A percentile compares a stretch with the other conserved stretches of the same genome.
Conservation (phyloP, 2,113 vertebrate genomes). For the Ammodytes marinus region DNA sequence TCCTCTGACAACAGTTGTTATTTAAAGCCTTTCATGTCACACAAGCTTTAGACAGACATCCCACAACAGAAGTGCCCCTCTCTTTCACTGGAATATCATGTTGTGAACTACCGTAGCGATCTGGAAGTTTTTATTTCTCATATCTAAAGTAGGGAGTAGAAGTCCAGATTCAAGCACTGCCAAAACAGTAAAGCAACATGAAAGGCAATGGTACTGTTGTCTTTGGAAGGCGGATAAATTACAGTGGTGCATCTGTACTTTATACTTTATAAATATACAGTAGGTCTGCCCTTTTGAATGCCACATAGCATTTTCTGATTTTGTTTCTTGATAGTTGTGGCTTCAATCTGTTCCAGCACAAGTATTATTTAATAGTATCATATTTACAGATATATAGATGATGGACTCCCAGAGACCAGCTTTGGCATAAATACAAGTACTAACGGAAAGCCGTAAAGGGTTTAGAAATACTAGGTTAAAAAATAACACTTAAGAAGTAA, state of each 20-base stretch:
- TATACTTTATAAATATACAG: conserved; percentile 34
- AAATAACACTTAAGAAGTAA: no score
- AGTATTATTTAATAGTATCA: not conserved
- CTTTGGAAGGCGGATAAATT: conserved; percentile 32
- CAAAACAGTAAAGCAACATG: not conserved
- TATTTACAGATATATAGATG: no score
- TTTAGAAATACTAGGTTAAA: no score
- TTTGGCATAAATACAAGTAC: no score
- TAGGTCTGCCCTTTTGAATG: conserved; percentile 16
- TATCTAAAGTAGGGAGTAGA: not conserved
- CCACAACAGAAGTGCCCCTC: not conserved
- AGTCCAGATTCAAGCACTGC: not conserved
- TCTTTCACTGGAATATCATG: not conserved
- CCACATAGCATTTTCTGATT: conserved; percentile 18
- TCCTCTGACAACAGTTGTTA: conserved; percentile 63
- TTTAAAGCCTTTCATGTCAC: conserved; percentile 59
- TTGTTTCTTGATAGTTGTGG: not conserved
- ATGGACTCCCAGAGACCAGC: no score
- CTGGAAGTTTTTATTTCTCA: not conserved
- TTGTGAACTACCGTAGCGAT: not conserved
- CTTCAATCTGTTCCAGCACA: not conserved
- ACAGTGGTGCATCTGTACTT: conserved; percentile 26
- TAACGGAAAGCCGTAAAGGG: no score
- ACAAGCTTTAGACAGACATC: conserved; percentile 26
- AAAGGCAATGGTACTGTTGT: conserved; percentile 26